phyloP scores from a whole-genome alignment of 2,888 invertebrate species.

The Metopia argyrocephala region DNA sequence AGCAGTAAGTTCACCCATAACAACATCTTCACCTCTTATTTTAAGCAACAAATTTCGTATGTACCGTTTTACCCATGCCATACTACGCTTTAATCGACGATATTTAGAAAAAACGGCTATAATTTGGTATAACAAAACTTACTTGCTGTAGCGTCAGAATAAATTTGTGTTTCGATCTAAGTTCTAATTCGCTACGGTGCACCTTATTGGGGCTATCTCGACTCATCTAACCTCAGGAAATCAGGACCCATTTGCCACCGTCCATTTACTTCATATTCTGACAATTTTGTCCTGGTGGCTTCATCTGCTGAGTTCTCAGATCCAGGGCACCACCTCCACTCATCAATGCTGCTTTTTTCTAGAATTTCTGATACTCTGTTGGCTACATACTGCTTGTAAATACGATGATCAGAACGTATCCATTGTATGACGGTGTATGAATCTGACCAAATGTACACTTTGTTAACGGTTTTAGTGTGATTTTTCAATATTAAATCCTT shows the following conservation, averaged over 20 bases:
- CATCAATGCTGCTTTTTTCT: background rate
- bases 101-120: conserved; percentile 21
- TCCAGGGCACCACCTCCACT: conserved; percentile 42
- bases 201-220: background rate
- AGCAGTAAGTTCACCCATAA: no score
- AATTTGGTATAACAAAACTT: background rate
- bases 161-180: background rate
- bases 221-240: conserved; percentile 1
- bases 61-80: conserved; percentile 15
- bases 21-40: no score
- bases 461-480: no score
- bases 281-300: conserved; percentile 27
- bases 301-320: conserved; percentile 44
- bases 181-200: conserved; percentile 5
- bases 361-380: conserved; percentile 12
- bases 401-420: no score
- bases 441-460: no score
- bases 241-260: conserved; percentile 35
- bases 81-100: background rate
- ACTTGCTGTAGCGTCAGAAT: background rate
- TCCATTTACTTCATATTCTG: conserved; percentile 16
- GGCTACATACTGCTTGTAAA: no score
- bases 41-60: no score
- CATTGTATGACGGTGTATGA: no score
- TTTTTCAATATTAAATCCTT: no score